Evolutionary conservation across 2,797 vertebrate species (phyloP), one percentile per base, ranked within the genome.

Genomic region (Dipus sagitta): DNA sequence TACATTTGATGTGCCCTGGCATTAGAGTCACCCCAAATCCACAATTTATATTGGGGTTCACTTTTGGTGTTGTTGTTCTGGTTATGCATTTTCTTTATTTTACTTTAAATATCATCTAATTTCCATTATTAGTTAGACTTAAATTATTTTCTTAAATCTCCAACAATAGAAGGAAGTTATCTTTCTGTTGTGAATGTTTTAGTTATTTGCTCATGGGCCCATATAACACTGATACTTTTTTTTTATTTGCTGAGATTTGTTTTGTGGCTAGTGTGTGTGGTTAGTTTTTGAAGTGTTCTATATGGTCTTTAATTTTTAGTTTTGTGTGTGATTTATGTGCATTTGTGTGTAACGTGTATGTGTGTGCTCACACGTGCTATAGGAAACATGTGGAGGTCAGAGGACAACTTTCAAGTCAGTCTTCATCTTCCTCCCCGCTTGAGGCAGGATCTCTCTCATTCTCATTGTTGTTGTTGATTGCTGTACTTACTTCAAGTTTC

Each of bases 111-210:
- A 58, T 70, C 70, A 80, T 62, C 34, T 88, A 72, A 79, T 86
- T 93, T 77, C 30, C 28, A 10, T 72, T 77, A 38, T 77, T 77
- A 72, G 8, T 72, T 92, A 52, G 65, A 12, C 7, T 84, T 90
- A 64, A 64, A 24, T 64, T 83, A 65, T 90, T 11, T 68, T 82
- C 67, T 80, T 94, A 75, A 32, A 65, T 86, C 84, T 88, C 28
- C 62, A 90, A 34, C 26, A 8, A 42, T 6, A 26, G 74, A 38
- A 26, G 54, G 70, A 60, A 62, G 80, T 77, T 81, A 67, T 81
- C 47, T 89, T 86, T 92, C 64, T 78, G 18, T 89, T 74, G 79
- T 32, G 90, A 62, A 42, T 90, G 42, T 92, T 54, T 93, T 88
- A 84, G n/a, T 80, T 87, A 72, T 77, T 77, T 81, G n/a, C 38